phyloP scores from a whole-genome alignment of 2,888 invertebrate genomes.

The Amorpha juglandis region DNA sequence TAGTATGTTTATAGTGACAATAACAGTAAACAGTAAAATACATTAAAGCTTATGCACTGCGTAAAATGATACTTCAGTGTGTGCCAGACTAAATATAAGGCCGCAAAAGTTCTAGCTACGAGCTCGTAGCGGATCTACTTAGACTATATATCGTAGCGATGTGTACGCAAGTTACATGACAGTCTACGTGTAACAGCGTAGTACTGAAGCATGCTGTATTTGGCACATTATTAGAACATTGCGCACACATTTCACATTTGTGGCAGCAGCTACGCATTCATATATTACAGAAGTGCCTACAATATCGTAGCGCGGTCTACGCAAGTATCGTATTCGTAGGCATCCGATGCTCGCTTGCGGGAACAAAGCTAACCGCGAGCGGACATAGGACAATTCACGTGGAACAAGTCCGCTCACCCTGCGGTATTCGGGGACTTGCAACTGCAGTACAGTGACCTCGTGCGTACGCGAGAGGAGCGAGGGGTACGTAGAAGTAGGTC shows the following conservation, averaged over 20 bases:
- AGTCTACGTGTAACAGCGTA: background rate
- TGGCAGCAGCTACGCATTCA: background rate
- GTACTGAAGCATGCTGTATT: background rate
- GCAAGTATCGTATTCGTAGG: conserved; percentile 30
- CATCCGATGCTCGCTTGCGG: conserved; percentile 17
- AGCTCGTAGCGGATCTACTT: background rate
- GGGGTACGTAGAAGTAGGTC: conserved; percentile 60
- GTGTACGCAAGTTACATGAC: background rate
- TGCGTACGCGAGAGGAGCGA: conserved; percentile 72
- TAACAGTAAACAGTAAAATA: background rate
- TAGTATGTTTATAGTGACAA: background rate
- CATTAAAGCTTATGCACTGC: conserved; percentile 1
- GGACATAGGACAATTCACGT: conserved; percentile 28
- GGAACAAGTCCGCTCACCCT: conserved; percentile 70
- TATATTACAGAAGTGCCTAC: conserved; percentile 24
- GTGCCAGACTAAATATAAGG: conserved; percentile 3
- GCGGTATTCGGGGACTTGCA: conserved; percentile 76
- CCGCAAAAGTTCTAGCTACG: background rate
- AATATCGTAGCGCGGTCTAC: conserved; percentile 33
- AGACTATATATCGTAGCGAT: background rate
- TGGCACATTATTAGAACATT: background rate
- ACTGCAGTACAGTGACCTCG: conserved; percentile 83
- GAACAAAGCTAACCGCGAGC: conserved; percentile 31
- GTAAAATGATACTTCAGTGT: background rate
- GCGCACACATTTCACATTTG: background rate